A percentile compares a stretch with the other conserved stretches of the same genome.
Conservation (phyloP, 1,140 invertebrate species). For the Tachypleus tridentatus region DNA sequence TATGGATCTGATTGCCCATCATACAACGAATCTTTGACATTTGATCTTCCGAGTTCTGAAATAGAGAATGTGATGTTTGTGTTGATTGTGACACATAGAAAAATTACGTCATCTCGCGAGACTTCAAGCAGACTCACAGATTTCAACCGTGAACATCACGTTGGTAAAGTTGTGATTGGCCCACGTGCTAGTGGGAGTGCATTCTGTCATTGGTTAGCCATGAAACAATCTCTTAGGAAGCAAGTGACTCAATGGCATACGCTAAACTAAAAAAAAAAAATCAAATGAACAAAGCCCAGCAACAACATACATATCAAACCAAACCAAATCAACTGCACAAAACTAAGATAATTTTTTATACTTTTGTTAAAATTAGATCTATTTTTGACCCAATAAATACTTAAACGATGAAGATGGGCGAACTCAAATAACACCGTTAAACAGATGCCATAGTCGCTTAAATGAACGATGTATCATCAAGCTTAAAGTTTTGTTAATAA, state of each 20-base stretch:
- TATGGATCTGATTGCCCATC: constrained; percentile 31
- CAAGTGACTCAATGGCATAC: constrained; percentile 48
- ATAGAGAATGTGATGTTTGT: constrained; percentile 38
- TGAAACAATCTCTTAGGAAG: constrained; percentile 45
- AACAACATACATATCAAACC: too few relatives aligned
- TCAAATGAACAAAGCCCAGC: too few relatives aligned
- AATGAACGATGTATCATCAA: too few relatives aligned
- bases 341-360: too few relatives aligned
- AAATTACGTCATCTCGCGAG: not conserved
- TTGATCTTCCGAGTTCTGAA: constrained; percentile 38
- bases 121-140: constrained; percentile 11
- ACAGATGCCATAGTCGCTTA: too few relatives aligned
- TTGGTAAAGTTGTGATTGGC: constrained; percentile 43
- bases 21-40: constrained; percentile 42
- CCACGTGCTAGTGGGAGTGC: constrained; percentile 38
- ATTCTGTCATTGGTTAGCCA: constrained; percentile 44
- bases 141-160: constrained; percentile 31
- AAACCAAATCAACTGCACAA: too few relatives aligned
- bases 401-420: too few relatives aligned
- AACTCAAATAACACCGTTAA: too few relatives aligned
- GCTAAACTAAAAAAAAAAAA: constrained; percentile 10
- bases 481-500: too few relatives aligned
- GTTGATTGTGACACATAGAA: constrained; percentile 26
- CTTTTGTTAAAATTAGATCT: too few relatives aligned
- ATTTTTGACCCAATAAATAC: too few relatives aligned